These are phyloP conservation scores for Zonitis immaculata DNA, from an alignment of 2,888 invertebrate species.

Conservation along the genomic window DNA sequence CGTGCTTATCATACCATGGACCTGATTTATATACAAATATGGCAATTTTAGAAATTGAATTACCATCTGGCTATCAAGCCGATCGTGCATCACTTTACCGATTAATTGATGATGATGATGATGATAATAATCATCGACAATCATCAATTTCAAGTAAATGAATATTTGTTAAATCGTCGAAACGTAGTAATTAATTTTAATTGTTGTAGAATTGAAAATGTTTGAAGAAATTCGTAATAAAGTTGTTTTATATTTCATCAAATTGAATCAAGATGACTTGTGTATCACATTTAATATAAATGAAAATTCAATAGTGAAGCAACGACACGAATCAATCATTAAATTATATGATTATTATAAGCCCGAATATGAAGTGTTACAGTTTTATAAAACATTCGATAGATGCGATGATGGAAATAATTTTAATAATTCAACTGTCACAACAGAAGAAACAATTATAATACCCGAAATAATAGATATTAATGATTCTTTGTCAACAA, in stretches of 20 bases:
- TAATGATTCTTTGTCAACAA: too few species aligned
- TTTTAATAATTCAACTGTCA: not conserved
- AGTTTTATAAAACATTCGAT: conserved; percentile 31
- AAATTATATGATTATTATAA: conserved; percentile 63
- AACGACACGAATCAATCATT: conserved; percentile 53
- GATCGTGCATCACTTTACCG: conserved; percentile 56
- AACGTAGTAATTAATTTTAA: not conserved
- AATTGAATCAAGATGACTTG: conserved; percentile 47
- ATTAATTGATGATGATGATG: conserved; percentile 47
- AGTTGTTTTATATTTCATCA: conserved; percentile 53
- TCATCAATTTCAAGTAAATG: not conserved
- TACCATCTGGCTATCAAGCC: conserved; percentile 61
- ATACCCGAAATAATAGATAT: too few species aligned
- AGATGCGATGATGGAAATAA: conserved; percentile 17
- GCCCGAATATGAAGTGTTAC: conserved; percentile 47
- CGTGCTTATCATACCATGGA: conserved; percentile 43
- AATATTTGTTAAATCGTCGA: too few species aligned
- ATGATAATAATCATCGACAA: conserved; percentile 26
- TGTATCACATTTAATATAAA: conserved; percentile 52
- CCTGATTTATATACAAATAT: conserved; percentile 55
- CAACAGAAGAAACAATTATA: too few species aligned
- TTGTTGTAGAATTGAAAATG: conserved; percentile 48
- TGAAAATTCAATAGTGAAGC: conserved; percentile 49
- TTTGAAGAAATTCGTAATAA: conserved; percentile 52
- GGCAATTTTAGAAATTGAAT: conserved; percentile 58